Evolutionary conservation across 2,797 vertebrate species (phyloP), one percentile per base, ranked within the genome.

Genomic region (Remorina albescens): DNA sequence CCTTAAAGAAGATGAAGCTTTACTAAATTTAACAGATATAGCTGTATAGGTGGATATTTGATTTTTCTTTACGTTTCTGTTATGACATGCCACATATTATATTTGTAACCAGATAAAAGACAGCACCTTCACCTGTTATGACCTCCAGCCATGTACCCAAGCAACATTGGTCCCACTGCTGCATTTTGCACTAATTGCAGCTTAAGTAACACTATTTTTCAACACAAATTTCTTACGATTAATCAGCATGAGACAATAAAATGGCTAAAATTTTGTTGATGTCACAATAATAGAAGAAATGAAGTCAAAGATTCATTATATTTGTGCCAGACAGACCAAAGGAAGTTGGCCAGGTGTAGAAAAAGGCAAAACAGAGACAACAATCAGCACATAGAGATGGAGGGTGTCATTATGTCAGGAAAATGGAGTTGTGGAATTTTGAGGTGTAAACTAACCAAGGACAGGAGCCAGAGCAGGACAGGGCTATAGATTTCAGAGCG

Each of bases 401-500:
- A 57, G 4, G 9, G 28, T 21, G 39, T 39, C 60, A 41, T 67
- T 42, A 37, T 46, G 59, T 28, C 21, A 57, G 9, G 46, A 41
- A 58, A 76, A 66, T 55, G 18, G 26, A 71, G 36, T 39, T 50
- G 46, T 69, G 67, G 60, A 39, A 28, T 25, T 42, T 26, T 13
- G 36, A 47, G 60, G 44, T 57, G 30, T 6, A 18, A 58, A 23
- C 49, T 55, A 66, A 19, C 62, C 71, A 74, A 84, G 81, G 72
- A 74, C 80, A 57, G 47, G 51, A 69, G 71, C 39, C 21, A 36
- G 46, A 79, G 59, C 74, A 51, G 64, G 61, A 76, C 67, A 63
- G 44, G 76, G 56, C 71, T 55, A 46, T 55, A 63, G 80, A 79
- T 81, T 54, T 69, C 55, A 82, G 60, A 54, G 44, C 21, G 64